Evolutionary conservation across 2,888 invertebrate species (phyloP), one percentile per base, ranked within the genome.

Genomic region (Drosophila kanekoi): DNA sequence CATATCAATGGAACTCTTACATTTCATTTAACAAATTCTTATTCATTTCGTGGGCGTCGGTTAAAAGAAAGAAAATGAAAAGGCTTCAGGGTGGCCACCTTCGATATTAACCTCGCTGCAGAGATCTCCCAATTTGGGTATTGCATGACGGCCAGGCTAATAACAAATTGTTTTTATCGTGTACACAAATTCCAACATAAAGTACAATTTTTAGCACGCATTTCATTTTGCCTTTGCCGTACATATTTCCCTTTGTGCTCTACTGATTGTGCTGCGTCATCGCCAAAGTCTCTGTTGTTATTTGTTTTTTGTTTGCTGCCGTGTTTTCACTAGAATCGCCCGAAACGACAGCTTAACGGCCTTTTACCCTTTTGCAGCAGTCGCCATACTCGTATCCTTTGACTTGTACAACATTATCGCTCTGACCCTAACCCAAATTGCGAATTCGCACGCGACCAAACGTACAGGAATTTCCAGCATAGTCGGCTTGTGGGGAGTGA

Each of bases 401-500:
- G 85, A 84, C 82, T 84, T 71, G 77, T 72, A 71, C 76, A 60
- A 79, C 76, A 72, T 79, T 89, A 89, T 87, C 78, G 77, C 81
- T 82, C 73, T 89, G 91, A 91, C 91, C 91, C 91, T 90, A 87
- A 90, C 90, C 90, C 85, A 88, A 91, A 91, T 91, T 87, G 85
- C 58, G 76, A 77, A 74, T 82, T 81, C 77, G 83, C 91, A 91
- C 90, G 91, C 91, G 82, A 91, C 66, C 77, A 73, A 61, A 65
- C 44, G 48, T 35, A 35, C 20, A 28, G 44, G 33, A 57, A 65
- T 48, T 54, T 20, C 16, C 20, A 47, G 18, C 40, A 49, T 20
- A 43, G 40, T 45, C 37, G 33, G 41, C 38, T 37, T 20, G 44
- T 28, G 20, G 14, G 10, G 37, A 10, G 32, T 33, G 40, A 43